A percentile compares a stretch with the other conserved stretches of the same genome.
These are phyloP conservation scores for Eurystomus gularis DNA, from an alignment of 2,113 vertebrate genomes.

Conservation along the genomic window DNA sequence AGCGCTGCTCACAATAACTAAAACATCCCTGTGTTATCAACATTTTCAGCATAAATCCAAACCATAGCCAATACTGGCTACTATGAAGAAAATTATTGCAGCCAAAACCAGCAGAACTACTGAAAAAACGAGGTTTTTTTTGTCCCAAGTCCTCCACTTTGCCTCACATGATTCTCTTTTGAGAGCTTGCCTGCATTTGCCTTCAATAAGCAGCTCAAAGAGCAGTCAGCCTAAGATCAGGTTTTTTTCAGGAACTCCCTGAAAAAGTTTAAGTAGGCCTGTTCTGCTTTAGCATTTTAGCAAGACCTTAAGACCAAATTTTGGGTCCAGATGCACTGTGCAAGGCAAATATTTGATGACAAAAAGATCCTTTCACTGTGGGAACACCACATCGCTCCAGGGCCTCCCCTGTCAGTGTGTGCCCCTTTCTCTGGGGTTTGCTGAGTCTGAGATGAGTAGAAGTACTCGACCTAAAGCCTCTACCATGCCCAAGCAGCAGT, in stretches of 20 bases:
- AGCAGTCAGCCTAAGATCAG: neutral
- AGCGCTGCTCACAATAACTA: neutral
- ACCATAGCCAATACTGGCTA: neutral
- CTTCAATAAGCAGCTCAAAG: neutral
- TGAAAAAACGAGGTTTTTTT: neutral
- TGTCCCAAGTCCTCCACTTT: neutral
- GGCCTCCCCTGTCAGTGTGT: neutral
- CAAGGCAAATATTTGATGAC: accelerated
- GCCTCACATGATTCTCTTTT: neutral
- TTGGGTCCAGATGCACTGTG: neutral
- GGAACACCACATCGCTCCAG: neutral
- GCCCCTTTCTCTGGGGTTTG: neutral
- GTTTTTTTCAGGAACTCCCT: too few relatives aligned
- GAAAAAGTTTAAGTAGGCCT: neutral
- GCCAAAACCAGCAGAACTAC: neutral
- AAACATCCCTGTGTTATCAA: neutral
- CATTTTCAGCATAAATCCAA: neutral
- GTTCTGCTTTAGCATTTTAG: neutral
- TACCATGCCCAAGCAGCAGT: neutral
- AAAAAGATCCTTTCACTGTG: neutral
- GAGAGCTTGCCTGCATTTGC: neutral
- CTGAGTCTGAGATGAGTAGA: neutral
- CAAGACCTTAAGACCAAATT: neutral
- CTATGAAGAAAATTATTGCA: neutral
- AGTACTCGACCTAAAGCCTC: neutral